Conservation (phyloP, 2,113 vertebrate species). For the Sapajus apella region DNA sequence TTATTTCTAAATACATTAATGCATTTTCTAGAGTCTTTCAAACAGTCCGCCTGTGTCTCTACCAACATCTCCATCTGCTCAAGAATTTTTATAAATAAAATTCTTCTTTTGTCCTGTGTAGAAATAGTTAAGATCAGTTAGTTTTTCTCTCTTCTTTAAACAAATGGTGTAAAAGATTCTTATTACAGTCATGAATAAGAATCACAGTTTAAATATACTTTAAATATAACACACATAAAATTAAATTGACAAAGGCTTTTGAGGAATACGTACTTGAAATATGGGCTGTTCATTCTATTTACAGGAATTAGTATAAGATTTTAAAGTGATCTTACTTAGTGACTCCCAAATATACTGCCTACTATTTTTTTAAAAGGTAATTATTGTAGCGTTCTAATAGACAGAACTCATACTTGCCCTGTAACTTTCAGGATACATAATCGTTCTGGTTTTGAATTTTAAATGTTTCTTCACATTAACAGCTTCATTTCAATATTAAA, state of each 20-base stretch:
- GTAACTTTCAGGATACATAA: not conserved
- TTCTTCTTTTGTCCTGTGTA: not conserved
- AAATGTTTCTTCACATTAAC: not conserved
- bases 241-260: not conserved
- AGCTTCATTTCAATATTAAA: constrained; percentile 13
- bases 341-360: not conserved
- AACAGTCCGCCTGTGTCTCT: not conserved
- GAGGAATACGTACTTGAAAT: not conserved
- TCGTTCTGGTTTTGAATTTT: constrained; percentile 6
- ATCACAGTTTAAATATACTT: not conserved
- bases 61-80: constrained; percentile 2
- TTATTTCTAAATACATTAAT: constrained; percentile 37
- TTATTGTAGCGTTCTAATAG: not conserved
- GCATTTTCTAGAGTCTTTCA: not conserved
- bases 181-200: not conserved
- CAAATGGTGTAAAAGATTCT: not conserved
- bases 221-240: constrained; percentile 23
- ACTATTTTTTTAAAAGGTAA: not conserved
- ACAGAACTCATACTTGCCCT: not conserved
- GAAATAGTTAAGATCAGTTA: not conserved
- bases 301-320: not conserved
- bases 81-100: constrained; percentile 46
- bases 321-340: not conserved
- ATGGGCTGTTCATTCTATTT: not conserved
- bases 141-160: not conserved